Evolutionary conservation across 2,797 vertebrate genomes (phyloP), one percentile per base, ranked within the genome.

Genomic region (Discoglossus pictus): DNA sequence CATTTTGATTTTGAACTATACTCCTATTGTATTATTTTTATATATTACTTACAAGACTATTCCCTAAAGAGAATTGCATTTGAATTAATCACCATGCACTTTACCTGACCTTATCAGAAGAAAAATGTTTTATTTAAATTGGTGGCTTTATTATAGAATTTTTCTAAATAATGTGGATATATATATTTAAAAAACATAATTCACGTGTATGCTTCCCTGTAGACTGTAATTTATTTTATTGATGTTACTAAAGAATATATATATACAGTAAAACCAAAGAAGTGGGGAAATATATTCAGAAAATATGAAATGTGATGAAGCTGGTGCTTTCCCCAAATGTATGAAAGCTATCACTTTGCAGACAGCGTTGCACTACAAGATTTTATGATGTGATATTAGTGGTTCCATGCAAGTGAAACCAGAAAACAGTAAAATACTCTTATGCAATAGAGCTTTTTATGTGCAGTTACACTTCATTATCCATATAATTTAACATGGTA

Each of bases 401-500:
- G 52, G 16, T 39, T 23, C 43, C 46, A 40, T 31, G 16, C 31
- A 58, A 48, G 20, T 74, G 73, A 72, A 75, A 74, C 53, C 70
- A 78, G 72, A 76, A 80, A 78, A 80, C 76, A 78, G 74, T 74
- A 76, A 79, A 79, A 80, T 55, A 47, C 64, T 73, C 53, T 74
- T 60, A 67, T 74, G 75, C 55, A 59, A 75, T 68, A 17, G 18
- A 17, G 72, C 61, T 76, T 68, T 83, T 83, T 78, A 83, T 62
- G 72, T 65, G 71, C 76, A 46, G 79, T 77, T 86, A 71, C 44
- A 73, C 77, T 82, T 85, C 83, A 79, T 84, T 84, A 83, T 79
- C 68, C 75, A 74, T 43, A 35, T 71, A 75, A 86, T 78, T 82
- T 79, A 77, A 80, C 78, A 72, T 43, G 38, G 76, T 62, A 46